phyloP scores from a whole-genome alignment of 2,888 invertebrate genomes.

The Abrostola tripartita region DNA sequence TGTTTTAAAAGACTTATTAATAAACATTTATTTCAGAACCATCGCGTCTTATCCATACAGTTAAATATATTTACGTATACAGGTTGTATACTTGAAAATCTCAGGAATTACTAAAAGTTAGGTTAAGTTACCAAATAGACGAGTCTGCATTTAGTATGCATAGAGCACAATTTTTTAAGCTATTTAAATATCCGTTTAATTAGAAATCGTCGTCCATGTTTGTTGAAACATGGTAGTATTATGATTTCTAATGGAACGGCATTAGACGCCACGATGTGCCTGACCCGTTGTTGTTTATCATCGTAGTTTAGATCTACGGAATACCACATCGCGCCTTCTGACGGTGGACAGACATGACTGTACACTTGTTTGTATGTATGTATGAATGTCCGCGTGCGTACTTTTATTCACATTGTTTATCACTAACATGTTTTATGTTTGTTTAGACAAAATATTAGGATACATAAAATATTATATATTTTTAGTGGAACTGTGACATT shows the following conservation, averaged over 20 bases:
- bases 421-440: slow-evolving; percentile 11
- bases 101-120: slow-evolving; percentile 70
- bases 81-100: slow-evolving; percentile 61
- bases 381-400: slow-evolving; percentile 34
- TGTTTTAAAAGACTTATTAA: slow-evolving; percentile 69
- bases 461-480: slow-evolving; percentile 30
- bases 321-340: slow-evolving; percentile 67
- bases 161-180: slow-evolving; percentile 66
- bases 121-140: slow-evolving; percentile 80
- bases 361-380: slow-evolving; percentile 52
- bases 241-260: slow-evolving; percentile 57
- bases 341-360: slow-evolving; percentile 48
- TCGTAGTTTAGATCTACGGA: slow-evolving; percentile 59
- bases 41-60: slow-evolving; percentile 30
- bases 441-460: slow-evolving; percentile 16
- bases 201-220: slow-evolving; percentile 52
- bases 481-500: slow-evolving; percentile 46
- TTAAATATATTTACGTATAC: slow-evolving; percentile 49
- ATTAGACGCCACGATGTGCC: slow-evolving; percentile 81
- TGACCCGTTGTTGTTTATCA: slow-evolving; percentile 69
- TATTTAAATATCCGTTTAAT: slow-evolving; percentile 55
- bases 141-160: slow-evolving; percentile 82
- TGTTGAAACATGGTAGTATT: slow-evolving; percentile 55
- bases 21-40: slow-evolving; percentile 44
- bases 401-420: slow-evolving; percentile 50